phyloP scores from a whole-genome alignment of 1,140 invertebrate genomes.

The Macrobrachium nipponense region DNA sequence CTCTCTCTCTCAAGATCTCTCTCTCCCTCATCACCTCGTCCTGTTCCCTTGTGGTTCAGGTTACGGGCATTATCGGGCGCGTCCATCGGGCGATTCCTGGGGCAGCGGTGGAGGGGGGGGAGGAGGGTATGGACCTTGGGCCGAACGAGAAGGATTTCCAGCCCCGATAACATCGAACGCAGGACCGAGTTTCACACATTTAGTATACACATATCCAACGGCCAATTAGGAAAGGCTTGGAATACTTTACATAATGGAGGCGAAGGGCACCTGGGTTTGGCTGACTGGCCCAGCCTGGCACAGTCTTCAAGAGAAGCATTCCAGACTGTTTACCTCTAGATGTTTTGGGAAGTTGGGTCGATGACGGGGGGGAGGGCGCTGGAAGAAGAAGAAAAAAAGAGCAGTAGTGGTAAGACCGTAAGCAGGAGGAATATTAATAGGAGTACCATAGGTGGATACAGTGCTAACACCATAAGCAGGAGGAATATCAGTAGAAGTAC shows the following conservation, averaged over 20 bases:
- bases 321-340: no score
- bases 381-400: no score
- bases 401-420: no score
- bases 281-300: not conserved
- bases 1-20: not conserved
- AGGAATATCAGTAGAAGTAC: no score
- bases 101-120: no score
- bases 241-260: slow-evolving; percentile 38
- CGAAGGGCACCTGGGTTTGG: slow-evolving; percentile 3
- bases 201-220: slow-evolving; percentile 49
- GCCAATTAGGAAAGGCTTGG: slow-evolving; percentile 51
- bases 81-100: not conserved
- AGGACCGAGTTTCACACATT: slow-evolving; percentile 39
- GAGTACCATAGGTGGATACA: no score
- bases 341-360: no score
- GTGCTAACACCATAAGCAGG: no score
- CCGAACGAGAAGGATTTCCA: not conserved
- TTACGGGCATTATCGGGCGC: not conserved
- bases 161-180: not conserved
- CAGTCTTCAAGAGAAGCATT: not conserved
- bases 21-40: no score
- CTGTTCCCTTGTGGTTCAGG: not conserved
- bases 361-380: no score
- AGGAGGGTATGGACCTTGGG: not conserved
- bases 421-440: no score